A percentile compares a stretch with the other conserved stretches of the same genome.
These are phyloP conservation scores for Dendrolimus punctatus DNA, from an alignment of 1,140 invertebrate species.

Conservation along the genomic window DNA sequence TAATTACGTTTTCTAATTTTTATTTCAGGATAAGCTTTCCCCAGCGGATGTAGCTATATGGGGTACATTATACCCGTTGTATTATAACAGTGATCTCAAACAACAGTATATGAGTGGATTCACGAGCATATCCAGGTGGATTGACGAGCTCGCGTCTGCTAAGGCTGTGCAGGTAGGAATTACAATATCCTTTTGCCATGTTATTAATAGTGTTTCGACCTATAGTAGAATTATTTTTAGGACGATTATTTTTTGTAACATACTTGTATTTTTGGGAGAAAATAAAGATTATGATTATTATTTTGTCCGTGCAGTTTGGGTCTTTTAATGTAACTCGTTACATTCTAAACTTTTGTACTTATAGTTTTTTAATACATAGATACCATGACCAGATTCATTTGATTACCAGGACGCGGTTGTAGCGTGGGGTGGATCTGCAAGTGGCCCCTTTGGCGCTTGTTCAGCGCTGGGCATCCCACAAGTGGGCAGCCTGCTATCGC, in stretches of 20 bases:
- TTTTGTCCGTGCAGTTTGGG: no score
- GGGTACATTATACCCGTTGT: conserved; percentile 76
- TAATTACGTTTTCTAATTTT: conserved; percentile 1
- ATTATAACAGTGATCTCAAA: conserved; percentile 37
- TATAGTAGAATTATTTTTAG: no score
- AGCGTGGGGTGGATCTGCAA: conserved; percentile 41
- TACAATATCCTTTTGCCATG: no score
- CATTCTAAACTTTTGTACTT: no score
- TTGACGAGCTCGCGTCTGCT: conserved; percentile 49
- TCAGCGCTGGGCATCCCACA: conserved; percentile 48
- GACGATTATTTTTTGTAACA: no score
- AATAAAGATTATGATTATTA: no score
- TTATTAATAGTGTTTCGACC: no score
- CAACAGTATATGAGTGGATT: conserved; percentile 58
- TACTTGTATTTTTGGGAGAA: no score
- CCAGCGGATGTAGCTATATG: conserved; percentile 78
- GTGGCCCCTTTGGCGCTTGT: conserved; percentile 25
- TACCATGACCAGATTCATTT: no score
- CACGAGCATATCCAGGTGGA: conserved; percentile 67
- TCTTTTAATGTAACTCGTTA: no score
- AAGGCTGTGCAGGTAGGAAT: conserved; percentile 69
- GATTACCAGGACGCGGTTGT: conserved; percentile 41
- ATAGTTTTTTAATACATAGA: no score
- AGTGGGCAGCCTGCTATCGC: conserved; percentile 48
- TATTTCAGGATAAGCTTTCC: conserved; percentile 68